Conservation (phyloP, 2,113 vertebrate genomes). For the Odontophorus gujanensis region DNA sequence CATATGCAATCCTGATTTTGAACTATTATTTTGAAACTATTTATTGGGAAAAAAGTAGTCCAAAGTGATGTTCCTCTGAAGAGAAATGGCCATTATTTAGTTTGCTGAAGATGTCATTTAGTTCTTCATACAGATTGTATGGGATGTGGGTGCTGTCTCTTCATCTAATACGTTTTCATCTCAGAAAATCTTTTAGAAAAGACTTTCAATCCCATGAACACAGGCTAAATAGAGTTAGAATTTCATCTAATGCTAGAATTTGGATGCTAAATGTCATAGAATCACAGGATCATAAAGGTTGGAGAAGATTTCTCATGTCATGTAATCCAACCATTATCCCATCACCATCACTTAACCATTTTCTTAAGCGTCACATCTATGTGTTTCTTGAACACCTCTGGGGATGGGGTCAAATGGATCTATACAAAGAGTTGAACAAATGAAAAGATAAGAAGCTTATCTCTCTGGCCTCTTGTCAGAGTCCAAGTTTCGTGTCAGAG, state of each 20-base stretch:
- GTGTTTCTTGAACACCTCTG: no score
- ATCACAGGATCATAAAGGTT: no score
- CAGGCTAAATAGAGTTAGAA: not conserved
- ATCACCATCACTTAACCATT: no score
- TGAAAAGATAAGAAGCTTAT: not conserved
- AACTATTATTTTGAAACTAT: not conserved
- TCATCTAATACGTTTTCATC: not conserved
- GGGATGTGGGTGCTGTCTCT: not conserved
- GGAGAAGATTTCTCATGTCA: no score
- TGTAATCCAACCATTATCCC: no score
- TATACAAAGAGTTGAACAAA: not conserved
- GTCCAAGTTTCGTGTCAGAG: not conserved
- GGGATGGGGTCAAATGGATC: not conserved
- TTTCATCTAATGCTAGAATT: not conserved
- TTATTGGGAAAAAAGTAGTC: not conserved
- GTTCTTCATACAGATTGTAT: not conserved
- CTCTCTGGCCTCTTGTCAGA: not conserved
- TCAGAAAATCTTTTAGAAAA: not conserved
- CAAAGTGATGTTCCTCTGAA: not conserved
- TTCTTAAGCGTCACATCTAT: no score
- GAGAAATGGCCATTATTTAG: not conserved
- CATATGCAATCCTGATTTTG: not conserved
- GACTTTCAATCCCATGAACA: rapidly evolving
- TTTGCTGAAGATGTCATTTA: not conserved
- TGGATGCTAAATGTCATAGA: not conserved